phyloP scores from a whole-genome alignment of 2,888 invertebrate species.

The Polyommatus icarus region DNA sequence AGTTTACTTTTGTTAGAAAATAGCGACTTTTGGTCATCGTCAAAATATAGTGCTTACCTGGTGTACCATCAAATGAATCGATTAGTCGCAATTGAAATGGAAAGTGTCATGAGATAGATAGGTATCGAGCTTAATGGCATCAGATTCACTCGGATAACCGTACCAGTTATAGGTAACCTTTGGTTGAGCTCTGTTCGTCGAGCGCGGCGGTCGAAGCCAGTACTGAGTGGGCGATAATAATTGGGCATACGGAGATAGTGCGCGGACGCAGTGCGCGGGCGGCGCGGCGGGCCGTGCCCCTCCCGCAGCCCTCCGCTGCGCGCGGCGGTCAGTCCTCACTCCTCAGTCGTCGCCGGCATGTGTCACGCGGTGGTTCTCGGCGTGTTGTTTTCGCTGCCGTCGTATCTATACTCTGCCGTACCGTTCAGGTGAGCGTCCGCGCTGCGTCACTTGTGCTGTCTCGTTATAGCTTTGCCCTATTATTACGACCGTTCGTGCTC shows the following conservation, averaged over 20 bases:
- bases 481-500: constrained; percentile 25
- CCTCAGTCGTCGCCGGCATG: constrained; percentile 56
- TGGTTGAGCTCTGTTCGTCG: neutral
- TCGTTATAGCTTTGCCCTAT: constrained; percentile 16
- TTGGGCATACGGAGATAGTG: constrained; percentile 17
- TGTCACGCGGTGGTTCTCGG: constrained; percentile 73
- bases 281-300: constrained; percentile 33
- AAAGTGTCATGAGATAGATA: constrained; percentile 10
- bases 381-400: constrained; percentile 70
- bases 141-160: constrained; percentile 16
- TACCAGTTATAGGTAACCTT: constrained; percentile 24
- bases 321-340: neutral
- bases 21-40: no score
- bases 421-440: constrained; percentile 68
- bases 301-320: constrained; percentile 25
- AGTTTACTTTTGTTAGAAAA: neutral
- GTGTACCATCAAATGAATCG: neutral
- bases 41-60: no score
- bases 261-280: constrained; percentile 14
- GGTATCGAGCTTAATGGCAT: constrained; percentile 14
- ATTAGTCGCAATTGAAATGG: constrained; percentile 1
- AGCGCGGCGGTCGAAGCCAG: constrained; percentile 2
- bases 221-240: constrained; percentile 27
- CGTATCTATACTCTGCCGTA: constrained; percentile 69
- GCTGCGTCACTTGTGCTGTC: constrained; percentile 28